Evolutionary conservation across 1,140 invertebrate genomes (phyloP).

Genomic region (Drosophila sp.): DNA sequence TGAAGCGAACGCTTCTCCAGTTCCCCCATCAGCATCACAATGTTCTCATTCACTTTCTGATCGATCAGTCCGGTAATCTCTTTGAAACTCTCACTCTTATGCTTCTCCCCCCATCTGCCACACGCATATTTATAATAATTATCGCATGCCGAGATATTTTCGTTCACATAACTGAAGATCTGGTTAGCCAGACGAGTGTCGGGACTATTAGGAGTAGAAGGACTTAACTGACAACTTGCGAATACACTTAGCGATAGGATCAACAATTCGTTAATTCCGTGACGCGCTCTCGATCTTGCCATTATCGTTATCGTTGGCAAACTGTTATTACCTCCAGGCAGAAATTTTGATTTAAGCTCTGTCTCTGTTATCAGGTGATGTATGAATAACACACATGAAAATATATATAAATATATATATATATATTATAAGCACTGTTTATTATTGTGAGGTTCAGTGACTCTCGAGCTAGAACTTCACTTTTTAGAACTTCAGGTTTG

Average conservation of each 20-base stretch:
- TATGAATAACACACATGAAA: no score
- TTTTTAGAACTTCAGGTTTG: no score
- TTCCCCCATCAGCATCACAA: conserved; percentile 33
- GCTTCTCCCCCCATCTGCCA: conserved; percentile 58
- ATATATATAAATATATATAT: background rate
- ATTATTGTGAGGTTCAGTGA: no score
- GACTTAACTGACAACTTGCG: background rate
- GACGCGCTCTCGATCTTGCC: conserved; percentile 5
- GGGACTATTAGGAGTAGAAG: background rate
- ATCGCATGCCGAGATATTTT: conserved; percentile 49
- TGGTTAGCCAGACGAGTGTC: conserved; percentile 32
- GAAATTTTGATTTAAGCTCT: background rate
- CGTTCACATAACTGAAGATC: conserved; percentile 58
- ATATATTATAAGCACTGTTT: no score
- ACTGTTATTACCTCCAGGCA: conserved; percentile 9
- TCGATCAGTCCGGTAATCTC: conserved; percentile 66
- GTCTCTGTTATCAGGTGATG: conserved; percentile 13
- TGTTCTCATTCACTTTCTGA: conserved; percentile 55
- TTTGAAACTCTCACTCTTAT: conserved; percentile 35
- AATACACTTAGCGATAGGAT: background rate
- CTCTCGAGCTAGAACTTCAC: no score
- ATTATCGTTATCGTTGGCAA: conserved; percentile 7
- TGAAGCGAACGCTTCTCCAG: conserved; percentile 12
- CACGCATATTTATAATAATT: conserved; percentile 73
- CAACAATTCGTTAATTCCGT: background rate